phyloP scores from a whole-genome alignment of 1,140 invertebrate genomes.

The Papilio glaucus region DNA sequence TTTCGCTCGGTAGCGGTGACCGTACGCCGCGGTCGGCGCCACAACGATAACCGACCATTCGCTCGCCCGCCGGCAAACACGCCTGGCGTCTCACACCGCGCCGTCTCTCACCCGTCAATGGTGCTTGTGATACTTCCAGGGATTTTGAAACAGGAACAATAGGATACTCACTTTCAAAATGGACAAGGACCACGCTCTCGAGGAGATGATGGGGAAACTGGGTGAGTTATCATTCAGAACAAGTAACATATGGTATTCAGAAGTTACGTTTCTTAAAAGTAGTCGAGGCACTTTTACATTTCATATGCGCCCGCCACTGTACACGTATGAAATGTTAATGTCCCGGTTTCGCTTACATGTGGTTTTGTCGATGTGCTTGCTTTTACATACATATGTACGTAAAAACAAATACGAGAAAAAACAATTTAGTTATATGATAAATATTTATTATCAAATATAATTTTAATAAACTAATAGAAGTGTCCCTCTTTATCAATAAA shows the following conservation, averaged over 20 bases:
- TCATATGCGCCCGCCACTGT: slow-evolving; percentile 17
- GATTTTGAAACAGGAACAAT: slow-evolving; percentile 45
- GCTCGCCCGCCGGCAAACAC: slow-evolving; percentile 70
- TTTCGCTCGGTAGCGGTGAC: slow-evolving; percentile 70
- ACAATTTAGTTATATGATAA: neutral
- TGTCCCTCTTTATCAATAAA: too few species aligned
- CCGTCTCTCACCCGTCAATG: slow-evolving; percentile 57
- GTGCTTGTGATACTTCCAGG: slow-evolving; percentile 68
- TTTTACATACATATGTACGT: slow-evolving; percentile 2
- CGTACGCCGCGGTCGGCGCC: slow-evolving; percentile 62
- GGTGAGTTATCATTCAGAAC: slow-evolving; percentile 48
- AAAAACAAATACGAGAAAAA: slow-evolving; percentile 8
- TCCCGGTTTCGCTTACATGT: slow-evolving; percentile 26
- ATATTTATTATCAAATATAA: neutral
- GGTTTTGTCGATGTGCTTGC: neutral
- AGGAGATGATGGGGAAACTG: slow-evolving; percentile 85
- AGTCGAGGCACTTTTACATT: slow-evolving; percentile 48
- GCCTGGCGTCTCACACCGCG: slow-evolving; percentile 60
- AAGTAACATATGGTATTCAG: slow-evolving; percentile 59
- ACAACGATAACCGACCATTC: slow-evolving; percentile 71
- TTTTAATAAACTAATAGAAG: too few species aligned
- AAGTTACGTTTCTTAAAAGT: slow-evolving; percentile 42
- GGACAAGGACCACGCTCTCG: slow-evolving; percentile 86
- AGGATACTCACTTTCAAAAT: slow-evolving; percentile 61
- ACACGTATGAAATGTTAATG: slow-evolving; percentile 35